Conservation (phyloP, 2,797 vertebrate genomes). For the Acridotheres tristis region DNA sequence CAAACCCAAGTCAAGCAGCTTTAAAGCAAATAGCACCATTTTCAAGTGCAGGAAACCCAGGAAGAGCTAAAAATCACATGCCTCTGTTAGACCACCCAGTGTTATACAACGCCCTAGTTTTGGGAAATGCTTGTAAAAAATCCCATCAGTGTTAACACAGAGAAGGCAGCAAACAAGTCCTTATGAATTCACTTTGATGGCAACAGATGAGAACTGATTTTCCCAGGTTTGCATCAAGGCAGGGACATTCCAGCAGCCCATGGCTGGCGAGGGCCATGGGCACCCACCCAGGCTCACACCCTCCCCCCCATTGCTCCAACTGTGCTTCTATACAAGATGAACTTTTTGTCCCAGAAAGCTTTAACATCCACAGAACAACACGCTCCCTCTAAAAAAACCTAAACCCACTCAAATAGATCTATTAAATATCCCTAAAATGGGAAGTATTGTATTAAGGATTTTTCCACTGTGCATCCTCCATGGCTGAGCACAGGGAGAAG, state of each 20-base stretch:
- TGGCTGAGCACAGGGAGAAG: background rate
- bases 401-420: background rate
- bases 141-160: background rate
- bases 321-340: background rate
- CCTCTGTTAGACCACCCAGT: conserved; percentile 33
- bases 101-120: background rate
- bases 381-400: background rate
- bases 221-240: background rate
- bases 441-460: background rate
- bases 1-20: conserved; percentile 3
- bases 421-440: background rate
- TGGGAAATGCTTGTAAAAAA: background rate
- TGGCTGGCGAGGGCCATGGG: rapidly evolving
- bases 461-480: background rate
- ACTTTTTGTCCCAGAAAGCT: background rate
- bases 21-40: background rate
- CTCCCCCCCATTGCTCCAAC: rapidly evolving
- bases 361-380: background rate
- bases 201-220: background rate
- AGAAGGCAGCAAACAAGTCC: background rate
- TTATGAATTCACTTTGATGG: background rate
- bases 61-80: background rate
- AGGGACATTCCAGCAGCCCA: background rate
- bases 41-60: background rate
- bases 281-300: background rate